phyloP scores from a whole-genome alignment of 2,797 vertebrate genomes.

The Oreochromis grahami region DNA sequence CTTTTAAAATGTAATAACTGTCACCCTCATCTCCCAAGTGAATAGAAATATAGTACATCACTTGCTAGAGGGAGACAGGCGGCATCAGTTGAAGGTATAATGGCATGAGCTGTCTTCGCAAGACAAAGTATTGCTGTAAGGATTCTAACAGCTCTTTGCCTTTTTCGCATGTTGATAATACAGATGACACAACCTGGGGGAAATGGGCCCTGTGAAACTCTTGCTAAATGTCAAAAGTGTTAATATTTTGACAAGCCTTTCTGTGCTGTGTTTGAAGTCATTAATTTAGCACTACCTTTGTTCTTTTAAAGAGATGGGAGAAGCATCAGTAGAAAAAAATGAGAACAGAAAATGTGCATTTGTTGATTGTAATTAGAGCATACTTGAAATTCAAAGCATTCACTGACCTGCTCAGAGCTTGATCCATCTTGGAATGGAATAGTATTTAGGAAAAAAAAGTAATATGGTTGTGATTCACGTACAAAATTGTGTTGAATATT shows the following conservation, averaged over 20 bases:
- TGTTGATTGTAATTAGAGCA: constrained; percentile 60
- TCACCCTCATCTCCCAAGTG: neutral
- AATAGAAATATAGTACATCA: neutral
- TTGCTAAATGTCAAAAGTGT: constrained; percentile 60
- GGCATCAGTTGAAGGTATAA: constrained; percentile 7
- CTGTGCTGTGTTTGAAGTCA: constrained; percentile 43
- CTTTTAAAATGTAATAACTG: constrained; percentile 23
- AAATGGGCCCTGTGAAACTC: constrained; percentile 34
- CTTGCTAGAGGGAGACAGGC: neutral
- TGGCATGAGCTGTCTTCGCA: constrained; percentile 25
- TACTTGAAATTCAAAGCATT: constrained; percentile 58
- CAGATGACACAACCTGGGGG: constrained; percentile 39
- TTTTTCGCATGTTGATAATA: constrained; percentile 39
- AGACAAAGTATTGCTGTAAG: constrained; percentile 13
- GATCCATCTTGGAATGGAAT: constrained; percentile 5
- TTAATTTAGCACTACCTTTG: constrained; percentile 51
- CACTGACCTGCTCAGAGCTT: constrained; percentile 19
- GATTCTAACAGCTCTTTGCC: constrained; percentile 16
- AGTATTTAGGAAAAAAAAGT: neutral
- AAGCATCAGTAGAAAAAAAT: constrained; percentile 30
- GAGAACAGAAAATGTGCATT: constrained; percentile 42
- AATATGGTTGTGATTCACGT: neutral
- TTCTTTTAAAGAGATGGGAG: constrained; percentile 43
- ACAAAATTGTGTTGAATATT: neutral
- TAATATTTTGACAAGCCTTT: constrained; percentile 63